Base-by-base conservation (phyloP, 2,113 vertebrate species). In the Pholis gunnellus region DNA sequence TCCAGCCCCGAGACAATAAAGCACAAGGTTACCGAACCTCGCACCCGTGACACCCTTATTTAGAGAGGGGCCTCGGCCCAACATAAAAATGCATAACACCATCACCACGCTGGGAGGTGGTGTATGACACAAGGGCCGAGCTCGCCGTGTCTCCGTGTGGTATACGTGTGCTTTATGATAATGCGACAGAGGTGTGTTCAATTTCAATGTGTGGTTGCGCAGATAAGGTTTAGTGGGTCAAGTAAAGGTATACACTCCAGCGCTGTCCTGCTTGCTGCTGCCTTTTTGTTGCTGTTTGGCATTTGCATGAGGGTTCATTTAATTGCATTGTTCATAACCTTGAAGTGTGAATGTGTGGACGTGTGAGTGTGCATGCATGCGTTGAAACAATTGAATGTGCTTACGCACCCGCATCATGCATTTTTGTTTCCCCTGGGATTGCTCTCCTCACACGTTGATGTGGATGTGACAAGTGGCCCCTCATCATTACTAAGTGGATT, bases 1-100 rank as follows among this genome's bases (percentile, higher is more conserved):
- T 93, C 93, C 92, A 93, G 78, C 82, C 73, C 83, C 60, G 77
- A 91, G 90, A 94, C 93, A 94, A 95, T 95, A 95, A 93, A 92
- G 89, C 92, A 85, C 89, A 91, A 94, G 91, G 94, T 94, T 94
- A 95, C 89, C 64, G 66, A 93, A 91, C 89, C 90, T 83, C 77
- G 82, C 87, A 87, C 89, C 92, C 81, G 48, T 94, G 93, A 93
- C 92, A 94, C 91, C 84, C 84, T 86, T 90, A 94, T 94, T 95
- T 94, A 94, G 91, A 94, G 87, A 70, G 70, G 86, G 87, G 83
- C 89, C 83, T 89, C 71, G 77, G 85, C 83, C 82, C 80, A 71
- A 85, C 91, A 89, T 92, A 89, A 93, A 94, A 95, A 95, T 94
- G 91, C 90, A 94, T 93, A 91, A 92, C 76, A 77, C 84, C 83